Base-by-base conservation (phyloP, 2,888 invertebrate species). In the Lymantria dispar region DNA sequence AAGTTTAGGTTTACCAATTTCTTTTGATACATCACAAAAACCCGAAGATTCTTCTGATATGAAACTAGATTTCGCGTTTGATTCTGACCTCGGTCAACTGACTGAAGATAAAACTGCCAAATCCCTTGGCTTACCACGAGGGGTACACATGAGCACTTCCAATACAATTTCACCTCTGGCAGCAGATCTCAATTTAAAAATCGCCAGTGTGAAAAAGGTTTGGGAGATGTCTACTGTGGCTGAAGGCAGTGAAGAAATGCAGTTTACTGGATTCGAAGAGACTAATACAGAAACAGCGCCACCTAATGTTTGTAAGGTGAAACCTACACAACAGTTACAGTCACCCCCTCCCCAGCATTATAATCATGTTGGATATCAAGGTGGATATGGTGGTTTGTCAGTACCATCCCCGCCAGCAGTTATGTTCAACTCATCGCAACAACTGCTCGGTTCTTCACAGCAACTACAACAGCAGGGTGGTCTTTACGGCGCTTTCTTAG, bases 141-240 rank as follows among this genome's bases (percentile, higher is more conserved):
- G 94, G 58, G 91, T 93, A 62, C 90, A 89, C 58, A 92, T 92
- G 73, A 93, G 94, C 43, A 93, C 93, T 22, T 94, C 95, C 48
- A 96, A 93, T 68, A 94, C 95, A 9, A 96, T 96, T 66, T 95
- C 95, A 10, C 95, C 95, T 13, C 94, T 96, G 60, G 96, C 97
- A 38, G 97, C 97, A 38, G 98, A 98, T 84, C 93, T 98, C 63
- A 97, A 97, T 88, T 94, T 97, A 88, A 98, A 98, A 91, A 98
- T 98, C 68, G 97, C 97, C 37, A 97, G 97, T 60, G 98, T 98
- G 42, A 98, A 98, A 85, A 97, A 96, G 71, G 95, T 96, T 13
- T 97, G 96, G 96, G 96, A 97, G 74, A 95, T 94, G 94, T 94
- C 94, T 12, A 93, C 94, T 0, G 94, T 94, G 13, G 93, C 93